These are phyloP conservation scores for Acanthosepion pharaonis DNA, from an alignment of 2,888 invertebrate species.

Conservation along the genomic window DNA sequence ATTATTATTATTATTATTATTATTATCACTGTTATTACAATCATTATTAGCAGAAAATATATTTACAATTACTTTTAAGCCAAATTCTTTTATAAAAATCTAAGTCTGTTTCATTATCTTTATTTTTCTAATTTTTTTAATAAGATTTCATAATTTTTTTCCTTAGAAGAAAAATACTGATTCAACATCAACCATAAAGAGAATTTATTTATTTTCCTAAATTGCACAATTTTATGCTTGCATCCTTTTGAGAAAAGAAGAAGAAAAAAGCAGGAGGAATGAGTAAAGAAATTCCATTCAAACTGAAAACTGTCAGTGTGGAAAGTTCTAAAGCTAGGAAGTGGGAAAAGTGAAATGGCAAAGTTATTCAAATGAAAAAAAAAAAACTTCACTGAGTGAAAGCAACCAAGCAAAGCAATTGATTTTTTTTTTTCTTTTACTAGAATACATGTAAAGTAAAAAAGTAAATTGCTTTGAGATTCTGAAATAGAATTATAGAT, in stretches of 20 bases:
- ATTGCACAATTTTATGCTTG: slow-evolving; percentile 5
- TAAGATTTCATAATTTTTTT: background rate
- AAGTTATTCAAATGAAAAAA: background rate
- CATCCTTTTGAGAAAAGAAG: background rate
- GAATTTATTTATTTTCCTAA: background rate
- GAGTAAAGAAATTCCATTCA: background rate
- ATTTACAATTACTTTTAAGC: background rate
- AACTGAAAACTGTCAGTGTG: background rate
- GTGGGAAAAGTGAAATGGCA: background rate
- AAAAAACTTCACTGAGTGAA: background rate
- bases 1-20: too few species aligned
- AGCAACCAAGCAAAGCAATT: slow-evolving; percentile 17
- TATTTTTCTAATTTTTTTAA: background rate
- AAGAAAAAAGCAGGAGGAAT: background rate
- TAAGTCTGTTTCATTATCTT: background rate
- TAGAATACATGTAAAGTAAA: background rate
- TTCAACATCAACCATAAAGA: background rate
- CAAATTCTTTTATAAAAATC: background rate
- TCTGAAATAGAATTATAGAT: slow-evolving; percentile 6
- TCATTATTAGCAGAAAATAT: background rate
- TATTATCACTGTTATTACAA: too few species aligned
- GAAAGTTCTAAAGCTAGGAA: background rate
- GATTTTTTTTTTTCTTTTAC: background rate
- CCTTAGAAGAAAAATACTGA: background rate
- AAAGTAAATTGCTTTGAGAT: background rate